Conservation (phyloP, 2,888 invertebrate genomes). For the Eupsilia transversa region DNA sequence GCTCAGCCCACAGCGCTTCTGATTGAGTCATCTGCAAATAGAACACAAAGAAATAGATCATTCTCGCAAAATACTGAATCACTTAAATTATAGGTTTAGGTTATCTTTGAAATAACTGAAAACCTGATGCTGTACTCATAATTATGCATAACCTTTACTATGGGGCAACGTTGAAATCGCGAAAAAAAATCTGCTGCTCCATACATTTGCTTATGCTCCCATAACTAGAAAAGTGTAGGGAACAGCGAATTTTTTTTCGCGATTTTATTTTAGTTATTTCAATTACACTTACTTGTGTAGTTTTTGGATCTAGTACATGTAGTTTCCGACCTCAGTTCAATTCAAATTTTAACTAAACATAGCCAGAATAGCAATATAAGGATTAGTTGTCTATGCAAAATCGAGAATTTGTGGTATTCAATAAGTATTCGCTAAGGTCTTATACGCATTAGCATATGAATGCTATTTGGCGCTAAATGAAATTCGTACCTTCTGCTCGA, state of each 20-base stretch:
- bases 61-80: background rate
- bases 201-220: background rate
- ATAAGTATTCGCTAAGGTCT: slow-evolving; percentile 32
- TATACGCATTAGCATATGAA: slow-evolving; percentile 49
- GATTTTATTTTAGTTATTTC: background rate
- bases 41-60: background rate
- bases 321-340: background rate
- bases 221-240: background rate
- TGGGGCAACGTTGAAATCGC: background rate
- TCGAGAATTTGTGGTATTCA: slow-evolving; percentile 27
- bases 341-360: slow-evolving; percentile 20
- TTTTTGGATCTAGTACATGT: background rate
- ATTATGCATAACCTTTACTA: background rate
- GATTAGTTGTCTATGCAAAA: slow-evolving; percentile 33
- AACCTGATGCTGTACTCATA: background rate
- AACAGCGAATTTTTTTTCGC: background rate
- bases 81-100: background rate
- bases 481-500: slow-evolving; percentile 93
- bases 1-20: slow-evolving; percentile 93
- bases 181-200: background rate
- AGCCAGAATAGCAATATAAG: slow-evolving; percentile 20
- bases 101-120: background rate
- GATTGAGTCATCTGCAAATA: slow-evolving; percentile 91
- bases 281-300: background rate
- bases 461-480: slow-evolving; percentile 45